A percentile compares a stretch with the other conserved stretches of the same genome.
phyloP scores from a whole-genome alignment of 92 coral and sea anemone species.

The Muricea muricata region DNA sequence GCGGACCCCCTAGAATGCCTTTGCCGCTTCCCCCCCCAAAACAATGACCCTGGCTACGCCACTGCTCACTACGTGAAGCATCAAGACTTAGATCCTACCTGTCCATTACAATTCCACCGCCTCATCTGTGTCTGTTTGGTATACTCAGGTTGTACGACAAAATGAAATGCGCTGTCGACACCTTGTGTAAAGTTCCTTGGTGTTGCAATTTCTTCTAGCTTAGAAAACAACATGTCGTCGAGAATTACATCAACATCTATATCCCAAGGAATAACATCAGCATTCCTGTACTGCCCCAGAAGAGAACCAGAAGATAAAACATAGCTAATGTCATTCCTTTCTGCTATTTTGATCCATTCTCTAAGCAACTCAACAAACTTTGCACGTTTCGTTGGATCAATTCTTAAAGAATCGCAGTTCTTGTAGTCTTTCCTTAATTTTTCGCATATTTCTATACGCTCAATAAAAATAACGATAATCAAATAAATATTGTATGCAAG shows the following conservation, averaged over 20 bases:
- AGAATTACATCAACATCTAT: conserved; percentile 79
- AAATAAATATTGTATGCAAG: not conserved
- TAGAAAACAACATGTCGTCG: conserved; percentile 60
- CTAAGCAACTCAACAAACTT: conserved; percentile 55
- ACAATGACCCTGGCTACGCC: no score
- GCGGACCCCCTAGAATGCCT: no score
- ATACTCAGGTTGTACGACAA: conserved; percentile 85
- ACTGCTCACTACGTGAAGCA: no score
- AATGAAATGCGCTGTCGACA: conserved; percentile 68
- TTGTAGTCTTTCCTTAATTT: not conserved
- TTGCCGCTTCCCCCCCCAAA: no score
- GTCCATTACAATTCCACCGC: conserved; percentile 78
- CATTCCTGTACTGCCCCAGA: conserved; percentile 77
- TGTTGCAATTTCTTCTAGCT: conserved; percentile 56
- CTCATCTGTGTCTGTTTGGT: conserved; percentile 52
- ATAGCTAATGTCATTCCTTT: conserved; percentile 70
- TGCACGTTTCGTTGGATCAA: conserved; percentile 12
- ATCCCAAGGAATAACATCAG: conserved; percentile 87
- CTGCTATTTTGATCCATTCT: conserved; percentile 72
- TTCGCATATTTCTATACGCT: not conserved
- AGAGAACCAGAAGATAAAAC: conserved; percentile 75
- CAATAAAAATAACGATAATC: not conserved
- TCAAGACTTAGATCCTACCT: conserved; percentile 47
- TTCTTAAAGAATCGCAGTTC: not conserved
- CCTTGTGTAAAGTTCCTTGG: conserved; percentile 56